Evolutionary conservation across 2,113 vertebrate species (phyloP), one percentile per base, ranked within the genome.

Genomic region (Platichthys flesus): DNA sequence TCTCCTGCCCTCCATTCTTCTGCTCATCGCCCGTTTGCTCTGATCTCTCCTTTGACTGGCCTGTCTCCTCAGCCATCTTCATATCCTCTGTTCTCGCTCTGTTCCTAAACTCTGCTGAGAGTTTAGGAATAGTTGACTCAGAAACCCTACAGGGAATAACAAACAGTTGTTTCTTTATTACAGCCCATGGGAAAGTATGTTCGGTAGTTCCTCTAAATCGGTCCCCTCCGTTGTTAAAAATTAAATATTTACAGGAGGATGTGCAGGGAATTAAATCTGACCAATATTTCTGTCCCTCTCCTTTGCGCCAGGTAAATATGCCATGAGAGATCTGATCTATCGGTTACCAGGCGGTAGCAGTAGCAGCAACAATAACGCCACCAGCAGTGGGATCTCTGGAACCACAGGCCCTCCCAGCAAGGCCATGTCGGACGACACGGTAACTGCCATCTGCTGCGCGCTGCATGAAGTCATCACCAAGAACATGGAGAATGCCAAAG

Each of bases 401-500:
- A 86, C 75, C 74, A 77, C 83, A 37, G 87, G 86, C n/a, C 79
- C 76, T 78, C 92, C 94, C 0, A 96, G 96, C 94, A 99, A 99
- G 94, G 92, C 96, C 94, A 99, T 99, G 97, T 99, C 97, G 0
- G 98, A 99, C 45, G 98, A 98, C 87, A 99, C 97, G 0, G 96
- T 99, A 68, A 99, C 98, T 61, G 98, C 98, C 20, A 96, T 99
- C 91, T 99, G 98, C 94, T 99, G 98, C 64, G 97, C 98, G 40
- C 95, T 99, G 76, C 97, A 99, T 1, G 98, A 99, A 93, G 98
- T 99, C 90, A 99, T 99, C 92, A 99, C 97, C 90, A 99, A 99
- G 94, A 99, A 99, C 91, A 99, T 99, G 97, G 98, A 99, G 94
- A 99, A 99, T 3, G 96, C 98, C 94, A 99, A 99, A 95, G 98